Conservation (phyloP, 2,888 invertebrate species). For the Catocala nupta region DNA sequence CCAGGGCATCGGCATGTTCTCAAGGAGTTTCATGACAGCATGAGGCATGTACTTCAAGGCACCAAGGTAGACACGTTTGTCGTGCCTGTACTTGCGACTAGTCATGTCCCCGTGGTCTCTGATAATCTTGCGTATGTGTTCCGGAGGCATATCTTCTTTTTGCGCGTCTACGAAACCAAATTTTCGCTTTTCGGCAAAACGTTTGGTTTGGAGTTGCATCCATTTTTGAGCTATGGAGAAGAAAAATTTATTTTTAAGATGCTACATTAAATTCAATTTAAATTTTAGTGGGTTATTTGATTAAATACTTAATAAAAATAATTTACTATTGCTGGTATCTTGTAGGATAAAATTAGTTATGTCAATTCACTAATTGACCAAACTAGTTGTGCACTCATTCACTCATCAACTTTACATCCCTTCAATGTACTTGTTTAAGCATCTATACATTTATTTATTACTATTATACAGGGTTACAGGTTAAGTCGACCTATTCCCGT, state of each 20-base stretch:
- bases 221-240: constrained; percentile 94
- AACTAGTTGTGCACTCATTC: too few relatives aligned
- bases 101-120: constrained; percentile 99
- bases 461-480: too few relatives aligned
- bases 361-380: too few relatives aligned
- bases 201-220: constrained; percentile 99
- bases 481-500: too few relatives aligned
- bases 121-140: constrained; percentile 99
- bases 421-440: too few relatives aligned
- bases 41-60: constrained; percentile 99
- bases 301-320: too few relatives aligned
- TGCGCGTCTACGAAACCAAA: constrained; percentile 99
- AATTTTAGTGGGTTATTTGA: too few relatives aligned
- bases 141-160: constrained; percentile 99
- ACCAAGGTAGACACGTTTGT: constrained; percentile 99
- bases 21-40: constrained; percentile 98
- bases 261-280: too few relatives aligned
- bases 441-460: too few relatives aligned
- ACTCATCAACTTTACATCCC: too few relatives aligned
- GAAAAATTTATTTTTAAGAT: not conserved
- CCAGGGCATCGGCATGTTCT: constrained; percentile 99
- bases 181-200: constrained; percentile 99
- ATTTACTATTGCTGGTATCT: too few relatives aligned
- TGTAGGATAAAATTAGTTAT: too few relatives aligned
- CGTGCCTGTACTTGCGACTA: constrained; percentile 98